Conservation (phyloP, 2,888 invertebrate species). For the Lochmaea crataegi region DNA sequence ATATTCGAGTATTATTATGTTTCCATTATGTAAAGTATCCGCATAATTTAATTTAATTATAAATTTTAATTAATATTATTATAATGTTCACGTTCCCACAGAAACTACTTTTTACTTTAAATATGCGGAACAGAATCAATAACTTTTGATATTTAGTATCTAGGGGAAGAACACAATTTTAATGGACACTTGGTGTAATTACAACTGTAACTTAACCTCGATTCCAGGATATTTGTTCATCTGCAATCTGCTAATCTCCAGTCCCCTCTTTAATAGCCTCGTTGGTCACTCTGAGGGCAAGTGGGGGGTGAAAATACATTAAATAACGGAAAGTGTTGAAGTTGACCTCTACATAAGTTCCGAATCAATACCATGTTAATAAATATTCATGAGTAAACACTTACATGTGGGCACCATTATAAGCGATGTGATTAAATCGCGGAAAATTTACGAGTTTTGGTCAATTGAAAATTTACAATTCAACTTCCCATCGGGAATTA, state of each 20-base stretch:
- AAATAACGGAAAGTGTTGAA: neutral
- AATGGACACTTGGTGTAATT: neutral
- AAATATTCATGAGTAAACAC: constrained; percentile 11
- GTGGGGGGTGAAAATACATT: constrained; percentile 12
- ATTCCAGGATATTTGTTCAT: neutral
- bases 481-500: neutral
- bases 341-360: constrained; percentile 4
- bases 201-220: neutral
- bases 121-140: neutral
- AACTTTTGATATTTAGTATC: neutral
- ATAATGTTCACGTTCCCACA: too few relatives aligned
- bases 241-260: neutral
- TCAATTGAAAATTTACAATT: neutral
- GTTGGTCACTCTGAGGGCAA: constrained; percentile 3
- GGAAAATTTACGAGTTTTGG: neutral
- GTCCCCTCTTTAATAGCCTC: constrained; percentile 4
- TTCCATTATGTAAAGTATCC: neutral
- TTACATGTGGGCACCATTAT: constrained; percentile 1
- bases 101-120: neutral
- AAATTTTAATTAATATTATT: neutral
- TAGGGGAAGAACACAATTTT: neutral
- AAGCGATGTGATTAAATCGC: neutral
- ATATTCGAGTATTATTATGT: too few relatives aligned
- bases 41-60: neutral
- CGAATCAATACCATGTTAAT: neutral